Evolutionary conservation across 2,113 vertebrate genomes (phyloP).

Genomic region (Atrichornis clamosus): DNA sequence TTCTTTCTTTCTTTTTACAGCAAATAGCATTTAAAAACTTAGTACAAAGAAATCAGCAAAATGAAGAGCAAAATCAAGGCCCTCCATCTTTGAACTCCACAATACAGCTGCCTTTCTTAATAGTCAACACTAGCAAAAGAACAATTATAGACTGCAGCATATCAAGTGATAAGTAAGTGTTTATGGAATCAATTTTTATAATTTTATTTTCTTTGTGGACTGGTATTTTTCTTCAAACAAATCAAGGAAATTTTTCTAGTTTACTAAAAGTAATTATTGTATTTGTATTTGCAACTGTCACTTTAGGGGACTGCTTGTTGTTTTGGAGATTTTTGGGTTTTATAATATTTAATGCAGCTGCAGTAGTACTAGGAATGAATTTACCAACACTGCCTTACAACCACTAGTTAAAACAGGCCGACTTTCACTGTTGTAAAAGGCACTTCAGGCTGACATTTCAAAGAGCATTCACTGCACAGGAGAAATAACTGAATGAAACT

Average conservation of each 20-base stretch:
- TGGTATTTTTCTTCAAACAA: background rate
- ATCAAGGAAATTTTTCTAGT: background rate
- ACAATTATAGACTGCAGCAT: constrained; percentile 90
- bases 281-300: background rate
- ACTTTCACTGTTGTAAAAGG: background rate
- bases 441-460: background rate
- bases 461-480: background rate
- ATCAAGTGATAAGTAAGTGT: constrained; percentile 85
- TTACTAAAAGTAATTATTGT: background rate
- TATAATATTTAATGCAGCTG: background rate
- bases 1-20: constrained; percentile 60
- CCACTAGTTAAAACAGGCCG: background rate
- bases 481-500: background rate
- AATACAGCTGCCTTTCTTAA: constrained; percentile 86
- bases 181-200: background rate
- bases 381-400: background rate
- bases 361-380: background rate
- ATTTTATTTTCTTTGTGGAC: background rate
- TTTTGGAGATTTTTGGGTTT: background rate
- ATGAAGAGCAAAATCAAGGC: constrained; percentile 77
- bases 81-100: constrained; percentile 80
- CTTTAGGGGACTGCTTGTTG: background rate
- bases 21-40: constrained; percentile 90
- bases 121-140: constrained; percentile 86
- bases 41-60: constrained; percentile 85